Evolutionary conservation across 2,797 vertebrate species (phyloP).

Genomic region (Danio tinwini): DNA sequence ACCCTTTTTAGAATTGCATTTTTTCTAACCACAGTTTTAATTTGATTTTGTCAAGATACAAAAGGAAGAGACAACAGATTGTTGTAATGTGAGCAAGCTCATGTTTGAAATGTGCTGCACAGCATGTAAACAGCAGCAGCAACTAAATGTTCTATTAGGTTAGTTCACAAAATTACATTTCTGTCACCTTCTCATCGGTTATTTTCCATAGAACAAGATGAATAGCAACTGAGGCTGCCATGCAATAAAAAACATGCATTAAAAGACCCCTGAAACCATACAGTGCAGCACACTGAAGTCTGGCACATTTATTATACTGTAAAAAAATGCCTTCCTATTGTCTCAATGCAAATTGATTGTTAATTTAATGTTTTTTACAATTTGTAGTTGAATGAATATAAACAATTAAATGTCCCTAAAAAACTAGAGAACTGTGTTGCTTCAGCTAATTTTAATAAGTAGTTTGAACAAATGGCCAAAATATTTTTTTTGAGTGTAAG

Average conservation of each 20-base stretch:
- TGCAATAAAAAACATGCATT: background rate
- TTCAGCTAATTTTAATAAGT: no score
- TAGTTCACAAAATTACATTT: background rate
- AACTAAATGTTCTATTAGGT: constrained; percentile 4
- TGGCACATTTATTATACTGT: no score
- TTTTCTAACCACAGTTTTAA: background rate
- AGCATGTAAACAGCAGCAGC: background rate
- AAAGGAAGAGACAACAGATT: background rate
- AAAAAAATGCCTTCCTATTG: no score
- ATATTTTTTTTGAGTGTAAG: background rate
- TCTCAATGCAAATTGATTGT: no score
- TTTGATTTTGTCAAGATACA: background rate
- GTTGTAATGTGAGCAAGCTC: background rate
- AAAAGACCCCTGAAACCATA: background rate
- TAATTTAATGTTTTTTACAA: no score
- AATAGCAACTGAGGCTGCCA: background rate
- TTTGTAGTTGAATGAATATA: no score
- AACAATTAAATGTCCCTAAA: no score
- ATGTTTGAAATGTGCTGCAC: background rate
- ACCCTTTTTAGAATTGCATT: background rate
- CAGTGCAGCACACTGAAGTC: background rate
- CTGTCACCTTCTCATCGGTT: background rate
- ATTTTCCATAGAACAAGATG: background rate
- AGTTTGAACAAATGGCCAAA: no score
- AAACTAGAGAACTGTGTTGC: no score